Evolutionary conservation across 2,888 invertebrate genomes (phyloP), one percentile per base, ranked within the genome.

Genomic region (Eristalis intricaria): DNA sequence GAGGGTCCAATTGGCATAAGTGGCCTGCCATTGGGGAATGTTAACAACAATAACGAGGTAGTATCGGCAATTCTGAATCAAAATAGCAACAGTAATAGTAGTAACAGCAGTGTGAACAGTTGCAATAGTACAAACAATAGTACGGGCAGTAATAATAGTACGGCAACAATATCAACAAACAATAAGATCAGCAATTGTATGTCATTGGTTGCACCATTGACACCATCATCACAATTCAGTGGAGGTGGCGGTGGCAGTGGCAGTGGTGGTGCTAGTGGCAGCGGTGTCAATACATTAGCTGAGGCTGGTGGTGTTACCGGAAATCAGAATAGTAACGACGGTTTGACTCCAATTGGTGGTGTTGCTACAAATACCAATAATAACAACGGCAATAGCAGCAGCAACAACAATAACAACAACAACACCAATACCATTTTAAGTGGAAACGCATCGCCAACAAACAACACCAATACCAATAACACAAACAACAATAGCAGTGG

Each of bases 21-120:
- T 73, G 76, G 75, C 60, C 84, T 80, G 66, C 79, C 84, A 58
- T 76, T 87, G 61, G 68, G 71, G 71, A 79, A 71, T 69, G 76
- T 66, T 63, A 85, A 74, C 70, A 88, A 69, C 64, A 89, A 74
- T 61, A 87, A 43, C 76, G 81, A 79, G 65, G 88, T 80, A 83
- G 82, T 69, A 58, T 65, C 58, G 74, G 74, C 77, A 58, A 83
- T 79, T 76, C 63, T 84, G 13, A 84, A 76, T 79, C 81, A 81
- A 60, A 84, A 86, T 66, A 89, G 85, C 79, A 86, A 86, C 61
- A 84, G 88, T 58, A 89, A 82, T 50, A 87, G 89, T 23, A 89
- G 66, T 35, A 90, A 89, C 74, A 84, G 83, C 71, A 84, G 87
- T 58, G 87, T 76, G 0, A 87, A 87, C 68, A 87, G 83, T 60